A percentile compares a stretch with the other conserved stretches of the same genome.
These are phyloP conservation scores for Ursus arctos DNA, from an alignment of 2,113 vertebrate genomes.

Conservation along the genomic window DNA sequence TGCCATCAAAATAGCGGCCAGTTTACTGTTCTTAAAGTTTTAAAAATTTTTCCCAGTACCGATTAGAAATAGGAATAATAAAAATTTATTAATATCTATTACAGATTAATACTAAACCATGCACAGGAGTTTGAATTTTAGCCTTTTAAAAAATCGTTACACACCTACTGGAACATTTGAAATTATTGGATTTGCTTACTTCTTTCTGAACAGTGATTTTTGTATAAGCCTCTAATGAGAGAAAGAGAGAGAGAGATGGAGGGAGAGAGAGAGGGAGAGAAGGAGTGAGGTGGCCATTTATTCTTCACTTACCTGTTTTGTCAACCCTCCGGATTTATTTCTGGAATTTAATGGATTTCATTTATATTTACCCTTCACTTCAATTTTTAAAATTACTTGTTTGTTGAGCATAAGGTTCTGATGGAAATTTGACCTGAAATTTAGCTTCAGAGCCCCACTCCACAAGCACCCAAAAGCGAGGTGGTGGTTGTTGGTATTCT, in stretches of 20 bases:
- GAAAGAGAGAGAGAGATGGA: too few relatives aligned
- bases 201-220: background rate
- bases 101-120: background rate
- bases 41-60: background rate
- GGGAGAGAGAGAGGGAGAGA: background rate
- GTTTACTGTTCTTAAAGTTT: background rate
- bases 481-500: fast-evolving
- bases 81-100: background rate
- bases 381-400: background rate
- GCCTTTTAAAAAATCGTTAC: background rate
- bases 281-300: too few relatives aligned
- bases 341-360: background rate
- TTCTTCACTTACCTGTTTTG: background rate
- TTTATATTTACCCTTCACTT: background rate
- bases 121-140: background rate
- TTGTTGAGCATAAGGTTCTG: background rate
- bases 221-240: background rate
- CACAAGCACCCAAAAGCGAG: background rate
- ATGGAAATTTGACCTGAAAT: background rate
- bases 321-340: background rate
- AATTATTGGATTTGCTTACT: background rate
- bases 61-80: background rate
- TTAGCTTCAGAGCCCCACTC: background rate
- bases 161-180: background rate
- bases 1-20: background rate